Conservation (phyloP, 2,797 vertebrate species). For the Crocidura indochinensis region DNA sequence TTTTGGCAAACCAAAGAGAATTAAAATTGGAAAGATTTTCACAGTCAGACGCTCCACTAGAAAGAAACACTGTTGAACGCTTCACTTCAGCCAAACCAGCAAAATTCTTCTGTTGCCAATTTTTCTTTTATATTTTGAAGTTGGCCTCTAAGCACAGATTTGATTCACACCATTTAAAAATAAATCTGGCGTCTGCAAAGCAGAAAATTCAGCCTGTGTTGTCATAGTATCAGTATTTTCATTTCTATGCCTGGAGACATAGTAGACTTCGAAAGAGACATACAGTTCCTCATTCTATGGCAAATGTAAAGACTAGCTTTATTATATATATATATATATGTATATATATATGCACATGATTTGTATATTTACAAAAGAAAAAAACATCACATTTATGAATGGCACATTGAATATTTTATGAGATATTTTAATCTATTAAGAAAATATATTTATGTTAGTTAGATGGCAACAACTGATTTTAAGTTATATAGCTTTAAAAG, state of each 20-base stretch:
- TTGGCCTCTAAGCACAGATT: conserved; percentile 79
- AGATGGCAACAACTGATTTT: conserved; percentile 11
- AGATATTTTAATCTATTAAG: conserved; percentile 8
- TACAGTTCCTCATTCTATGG: conserved; percentile 52
- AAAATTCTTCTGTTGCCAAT: conserved; percentile 74
- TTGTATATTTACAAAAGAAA: conserved; percentile 59
- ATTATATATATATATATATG: background rate
- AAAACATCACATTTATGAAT: conserved; percentile 9
- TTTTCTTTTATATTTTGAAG: conserved; percentile 84
- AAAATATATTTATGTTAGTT: conserved; percentile 41
- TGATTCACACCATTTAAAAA: conserved; percentile 87
- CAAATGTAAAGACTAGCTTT: conserved; percentile 66
- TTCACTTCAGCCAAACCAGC: conserved; percentile 80
- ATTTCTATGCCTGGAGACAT: conserved; percentile 79
- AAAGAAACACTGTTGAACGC: conserved; percentile 68
- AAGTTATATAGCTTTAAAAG: background rate
- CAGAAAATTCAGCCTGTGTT: conserved; percentile 82
- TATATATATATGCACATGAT: background rate
- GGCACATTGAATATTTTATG: conserved; percentile 43
- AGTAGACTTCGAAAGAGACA: conserved; percentile 63
- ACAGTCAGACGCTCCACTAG: conserved; percentile 72
- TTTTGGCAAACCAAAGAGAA: conserved; percentile 83
- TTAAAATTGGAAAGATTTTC: conserved; percentile 81
- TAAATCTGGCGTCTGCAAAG: conserved; percentile 84
- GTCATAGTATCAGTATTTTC: conserved; percentile 81